Percentiles rank a stretch among this genome's conserved stretches.
These are phyloP conservation scores for Eurypyga helias DNA, from an alignment of 2,113 vertebrate genomes.

Conservation along the genomic window DNA sequence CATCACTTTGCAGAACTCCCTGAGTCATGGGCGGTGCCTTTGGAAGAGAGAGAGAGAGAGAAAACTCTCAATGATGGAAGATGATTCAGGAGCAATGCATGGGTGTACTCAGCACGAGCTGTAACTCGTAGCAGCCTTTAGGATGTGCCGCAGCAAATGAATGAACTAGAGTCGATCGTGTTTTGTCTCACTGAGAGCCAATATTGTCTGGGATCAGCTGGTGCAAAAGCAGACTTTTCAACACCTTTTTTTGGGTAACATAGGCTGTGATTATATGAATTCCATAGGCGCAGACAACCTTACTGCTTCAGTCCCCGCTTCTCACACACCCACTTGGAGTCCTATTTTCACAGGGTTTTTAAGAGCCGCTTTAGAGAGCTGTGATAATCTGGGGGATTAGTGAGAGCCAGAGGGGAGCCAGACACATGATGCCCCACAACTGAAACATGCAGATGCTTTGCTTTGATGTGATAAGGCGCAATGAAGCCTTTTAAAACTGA, in stretches of 20 bases:
- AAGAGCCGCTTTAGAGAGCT: slow-evolving; percentile 63
- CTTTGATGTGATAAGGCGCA: slow-evolving; percentile 66
- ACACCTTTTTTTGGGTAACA: background rate
- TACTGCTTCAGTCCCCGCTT: slow-evolving; percentile 21
- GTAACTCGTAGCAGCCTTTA: background rate
- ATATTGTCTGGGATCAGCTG: slow-evolving; percentile 4
- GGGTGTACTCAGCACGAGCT: background rate
- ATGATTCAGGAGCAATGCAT: background rate
- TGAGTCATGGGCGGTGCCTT: rapidly evolving
- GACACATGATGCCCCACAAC: slow-evolving; percentile 63
- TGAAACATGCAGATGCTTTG: slow-evolving; percentile 65
- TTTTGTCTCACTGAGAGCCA: background rate
- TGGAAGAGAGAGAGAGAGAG: background rate
- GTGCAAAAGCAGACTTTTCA: slow-evolving; percentile 27
- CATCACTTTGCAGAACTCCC: background rate
- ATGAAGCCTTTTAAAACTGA: slow-evolving; percentile 43
- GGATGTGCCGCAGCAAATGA: background rate
- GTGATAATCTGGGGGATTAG: slow-evolving; percentile 67
- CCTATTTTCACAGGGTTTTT: slow-evolving; percentile 64
- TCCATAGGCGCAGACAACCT: background rate
- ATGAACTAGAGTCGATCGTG: background rate
- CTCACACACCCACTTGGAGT: slow-evolving; percentile 63
- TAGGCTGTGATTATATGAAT: background rate
- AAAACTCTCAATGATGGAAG: background rate
- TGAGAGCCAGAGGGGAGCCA: slow-evolving; percentile 69